These are phyloP conservation scores for Furcula furcula DNA, from an alignment of 2,888 invertebrate species.

Conservation along the genomic window DNA sequence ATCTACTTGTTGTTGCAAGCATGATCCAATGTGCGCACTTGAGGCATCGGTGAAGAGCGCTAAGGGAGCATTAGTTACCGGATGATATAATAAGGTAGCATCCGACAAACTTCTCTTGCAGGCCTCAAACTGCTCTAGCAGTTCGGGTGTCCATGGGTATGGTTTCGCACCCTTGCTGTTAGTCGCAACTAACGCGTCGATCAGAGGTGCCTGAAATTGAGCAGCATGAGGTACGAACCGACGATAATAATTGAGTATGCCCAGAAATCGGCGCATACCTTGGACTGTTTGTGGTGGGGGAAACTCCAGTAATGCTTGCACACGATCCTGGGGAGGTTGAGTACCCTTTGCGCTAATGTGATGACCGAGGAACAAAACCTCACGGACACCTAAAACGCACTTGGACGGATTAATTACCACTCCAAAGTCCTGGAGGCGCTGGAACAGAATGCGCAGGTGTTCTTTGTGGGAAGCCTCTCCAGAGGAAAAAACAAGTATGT, in stretches of 20 bases:
- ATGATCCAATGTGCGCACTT: constrained; percentile 4
- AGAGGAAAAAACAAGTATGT: constrained; percentile 1
- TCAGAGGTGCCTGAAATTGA: background rate
- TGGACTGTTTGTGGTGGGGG: background rate
- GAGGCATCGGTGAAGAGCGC: constrained; percentile 13
- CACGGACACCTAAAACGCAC: constrained; percentile 2
- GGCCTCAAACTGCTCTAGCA: background rate
- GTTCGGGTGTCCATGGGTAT: background rate
- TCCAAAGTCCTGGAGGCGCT: constrained; percentile 3
- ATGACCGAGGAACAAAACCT: constrained; percentile 2
- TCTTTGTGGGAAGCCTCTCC: background rate
- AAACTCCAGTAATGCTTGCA: constrained; percentile 1
- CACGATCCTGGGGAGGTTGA: background rate
- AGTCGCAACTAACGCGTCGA: background rate
- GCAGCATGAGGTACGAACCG: background rate
- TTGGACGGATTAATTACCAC: constrained; percentile 5
- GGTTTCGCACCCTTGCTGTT: background rate
- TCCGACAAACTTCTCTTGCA: background rate
- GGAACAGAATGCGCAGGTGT: constrained; percentile 2
- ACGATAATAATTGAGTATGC: constrained; percentile 1
- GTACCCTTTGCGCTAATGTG: background rate
- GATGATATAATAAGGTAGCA: background rate
- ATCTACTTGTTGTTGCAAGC: constrained; percentile 8
- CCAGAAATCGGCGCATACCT: constrained; percentile 1
- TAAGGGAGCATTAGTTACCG: background rate